A percentile compares a stretch with the other conserved stretches of the same genome.
Conservation (phyloP, 1,140 invertebrate genomes). For the Theocolax elegans region DNA sequence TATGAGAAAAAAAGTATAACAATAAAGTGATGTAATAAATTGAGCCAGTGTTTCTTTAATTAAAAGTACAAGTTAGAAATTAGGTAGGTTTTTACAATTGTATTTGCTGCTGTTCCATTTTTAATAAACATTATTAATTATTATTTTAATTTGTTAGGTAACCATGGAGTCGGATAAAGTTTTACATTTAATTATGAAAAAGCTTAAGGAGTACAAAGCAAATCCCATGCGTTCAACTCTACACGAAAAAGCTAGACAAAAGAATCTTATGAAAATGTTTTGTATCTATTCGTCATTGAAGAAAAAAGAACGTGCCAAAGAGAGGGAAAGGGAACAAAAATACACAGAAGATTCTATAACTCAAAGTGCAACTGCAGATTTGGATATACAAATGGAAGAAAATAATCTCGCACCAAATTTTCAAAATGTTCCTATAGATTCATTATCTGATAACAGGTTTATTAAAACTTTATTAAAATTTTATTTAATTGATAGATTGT, state of each 20-base stretch:
- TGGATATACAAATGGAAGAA: not conserved
- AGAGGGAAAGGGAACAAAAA: not conserved
- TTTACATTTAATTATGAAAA: slow-evolving; percentile 12
- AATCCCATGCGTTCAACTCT: not conserved
- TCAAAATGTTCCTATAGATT: too few species aligned
- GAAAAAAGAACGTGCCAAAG: not conserved
- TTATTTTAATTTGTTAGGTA: too few species aligned
- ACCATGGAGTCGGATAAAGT: slow-evolving; percentile 11
- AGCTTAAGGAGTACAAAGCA: slow-evolving; percentile 10
- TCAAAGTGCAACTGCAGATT: not conserved
- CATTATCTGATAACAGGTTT: too few species aligned
- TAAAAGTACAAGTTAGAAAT: too few species aligned
- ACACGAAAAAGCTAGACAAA: not conserved
- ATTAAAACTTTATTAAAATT: too few species aligned
- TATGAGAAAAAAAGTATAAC: too few species aligned
- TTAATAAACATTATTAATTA: too few species aligned
- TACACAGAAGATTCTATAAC: not conserved
- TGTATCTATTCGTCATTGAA: not conserved
- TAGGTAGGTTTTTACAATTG: too few species aligned
- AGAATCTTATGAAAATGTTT: slow-evolving; percentile 15
- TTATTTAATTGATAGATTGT: too few species aligned
- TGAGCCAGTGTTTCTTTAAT: too few species aligned
- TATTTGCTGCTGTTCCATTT: too few species aligned
- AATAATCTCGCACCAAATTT: not conserved
- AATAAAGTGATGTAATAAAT: too few species aligned